A percentile compares a stretch with the other conserved stretches of the same genome.
These are phyloP conservation scores for Paracentrotus lividus DNA, from an alignment of 53 echinoderm and acorn worm genomes.

Conservation along the genomic window DNA sequence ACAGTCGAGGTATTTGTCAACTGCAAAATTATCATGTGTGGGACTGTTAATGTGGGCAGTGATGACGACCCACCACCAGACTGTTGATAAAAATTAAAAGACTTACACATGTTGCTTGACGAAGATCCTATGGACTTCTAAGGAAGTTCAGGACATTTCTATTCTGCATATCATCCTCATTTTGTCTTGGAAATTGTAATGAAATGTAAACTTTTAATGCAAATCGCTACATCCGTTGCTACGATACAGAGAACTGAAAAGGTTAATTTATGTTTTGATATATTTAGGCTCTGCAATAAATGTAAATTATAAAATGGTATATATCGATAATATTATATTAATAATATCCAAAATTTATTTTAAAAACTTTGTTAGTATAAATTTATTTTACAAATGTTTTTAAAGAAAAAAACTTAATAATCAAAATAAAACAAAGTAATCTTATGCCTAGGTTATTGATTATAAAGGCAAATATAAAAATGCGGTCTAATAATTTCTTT, in stretches of 20 bases:
- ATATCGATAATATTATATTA: background rate
- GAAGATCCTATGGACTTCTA: background rate
- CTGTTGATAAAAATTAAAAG: background rate
- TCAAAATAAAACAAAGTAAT: background rate
- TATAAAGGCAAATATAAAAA: background rate
- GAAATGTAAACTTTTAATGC: background rate
- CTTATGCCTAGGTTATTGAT: background rate
- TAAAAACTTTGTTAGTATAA: background rate
- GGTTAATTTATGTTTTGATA: slow-evolving; percentile 7
- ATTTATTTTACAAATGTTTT: background rate
- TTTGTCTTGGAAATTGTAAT: background rate
- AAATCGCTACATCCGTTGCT: background rate
- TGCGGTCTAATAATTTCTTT: background rate
- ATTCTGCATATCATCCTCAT: background rate
- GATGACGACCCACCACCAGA: background rate
- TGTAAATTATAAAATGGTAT: background rate
- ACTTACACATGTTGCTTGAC: background rate
- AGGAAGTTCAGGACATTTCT: background rate
- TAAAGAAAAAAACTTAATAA: background rate
- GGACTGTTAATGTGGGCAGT: background rate
- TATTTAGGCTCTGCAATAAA: background rate
- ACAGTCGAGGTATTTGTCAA: no score
- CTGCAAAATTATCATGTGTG: background rate
- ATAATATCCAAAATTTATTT: background rate
- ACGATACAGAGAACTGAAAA: background rate